Conservation (phyloP, 2,113 vertebrate species). For the Grammomys surdaster region DNA sequence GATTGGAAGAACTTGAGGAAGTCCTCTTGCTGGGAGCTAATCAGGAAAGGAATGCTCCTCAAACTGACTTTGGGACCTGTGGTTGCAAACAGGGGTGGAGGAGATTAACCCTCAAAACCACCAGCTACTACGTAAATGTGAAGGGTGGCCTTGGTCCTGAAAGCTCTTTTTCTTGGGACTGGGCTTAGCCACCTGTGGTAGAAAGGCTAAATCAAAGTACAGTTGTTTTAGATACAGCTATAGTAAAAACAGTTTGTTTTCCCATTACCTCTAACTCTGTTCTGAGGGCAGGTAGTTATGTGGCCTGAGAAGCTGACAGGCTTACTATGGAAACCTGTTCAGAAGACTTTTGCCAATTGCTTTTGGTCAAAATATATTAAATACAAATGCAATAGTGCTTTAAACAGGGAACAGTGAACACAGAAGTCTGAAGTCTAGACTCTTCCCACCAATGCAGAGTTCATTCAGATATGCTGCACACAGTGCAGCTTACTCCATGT, state of each 20-base stretch:
- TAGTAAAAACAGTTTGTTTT: not conserved
- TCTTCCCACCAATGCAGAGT: not conserved
- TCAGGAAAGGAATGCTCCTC: not conserved
- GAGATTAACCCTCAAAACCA: not conserved
- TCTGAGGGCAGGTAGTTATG: not conserved
- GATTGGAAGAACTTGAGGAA: not conserved
- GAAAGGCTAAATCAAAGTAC: not conserved
- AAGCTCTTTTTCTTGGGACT: not conserved
- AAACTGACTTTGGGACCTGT: not conserved
- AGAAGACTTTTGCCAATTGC: not conserved
- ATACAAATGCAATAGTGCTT: not conserved
- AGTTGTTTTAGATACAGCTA: not conserved
- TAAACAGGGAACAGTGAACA: not conserved
- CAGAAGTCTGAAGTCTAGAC: not conserved
- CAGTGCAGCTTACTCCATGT: not conserved
- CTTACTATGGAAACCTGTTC: not conserved
- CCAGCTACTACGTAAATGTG: not conserved
- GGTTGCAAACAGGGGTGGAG: not conserved
- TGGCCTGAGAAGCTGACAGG: not conserved
- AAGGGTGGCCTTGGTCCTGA: not conserved
- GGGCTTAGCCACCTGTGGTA: not conserved
- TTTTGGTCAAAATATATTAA: slow-evolving; percentile 4
- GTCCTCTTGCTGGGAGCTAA: not conserved
- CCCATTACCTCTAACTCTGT: not conserved
- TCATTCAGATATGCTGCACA: not conserved